These are phyloP conservation scores for Proisotoma minuta DNA, from an alignment of 2,888 invertebrate genomes.

Conservation along the genomic window DNA sequence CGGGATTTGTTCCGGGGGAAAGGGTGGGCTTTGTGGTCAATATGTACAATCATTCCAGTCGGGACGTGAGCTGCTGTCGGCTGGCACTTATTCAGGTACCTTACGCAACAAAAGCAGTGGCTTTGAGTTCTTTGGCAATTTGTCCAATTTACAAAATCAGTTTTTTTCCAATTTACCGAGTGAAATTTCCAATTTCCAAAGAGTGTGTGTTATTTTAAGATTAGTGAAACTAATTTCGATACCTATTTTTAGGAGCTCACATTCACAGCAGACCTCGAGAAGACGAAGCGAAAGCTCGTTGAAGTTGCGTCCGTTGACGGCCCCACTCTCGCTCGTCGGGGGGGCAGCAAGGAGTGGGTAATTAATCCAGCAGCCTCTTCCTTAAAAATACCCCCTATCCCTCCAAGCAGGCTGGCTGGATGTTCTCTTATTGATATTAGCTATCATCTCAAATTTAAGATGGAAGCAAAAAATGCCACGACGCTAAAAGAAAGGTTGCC, in stretches of 20 bases:
- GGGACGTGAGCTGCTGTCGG: slow-evolving; percentile 13
- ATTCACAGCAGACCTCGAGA: slow-evolving; percentile 1
- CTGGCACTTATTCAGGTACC: slow-evolving; percentile 25
- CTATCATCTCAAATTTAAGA: slow-evolving; percentile 32
- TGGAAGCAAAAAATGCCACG: slow-evolving; percentile 29
- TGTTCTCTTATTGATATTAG: slow-evolving; percentile 28
- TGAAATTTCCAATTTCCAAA: background rate
- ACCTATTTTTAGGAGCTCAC: background rate
- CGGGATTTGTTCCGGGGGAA: slow-evolving; percentile 33
- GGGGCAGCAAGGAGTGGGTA: slow-evolving; percentile 29
- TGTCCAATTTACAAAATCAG: too few relatives aligned
- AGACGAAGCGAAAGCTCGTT: slow-evolving; percentile 19
- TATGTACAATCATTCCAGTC: slow-evolving; percentile 28
- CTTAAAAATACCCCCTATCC: slow-evolving; percentile 26
- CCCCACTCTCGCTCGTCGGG: slow-evolving; percentile 15
- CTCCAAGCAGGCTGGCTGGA: slow-evolving; percentile 26
- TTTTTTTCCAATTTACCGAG: too few relatives aligned
- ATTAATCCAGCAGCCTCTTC: slow-evolving; percentile 12
- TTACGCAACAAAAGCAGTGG: too few relatives aligned
- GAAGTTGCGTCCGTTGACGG: slow-evolving; percentile 27
- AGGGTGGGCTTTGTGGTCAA: slow-evolving; percentile 26
- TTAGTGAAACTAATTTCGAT: background rate
- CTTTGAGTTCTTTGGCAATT: too few relatives aligned
- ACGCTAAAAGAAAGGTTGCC: slow-evolving; percentile 27
- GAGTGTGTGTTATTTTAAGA: background rate